A percentile compares a stretch with the other conserved stretches of the same genome.
These are phyloP conservation scores for Atta colombica DNA, from an alignment of 1,140 invertebrate species.

Conservation along the genomic window DNA sequence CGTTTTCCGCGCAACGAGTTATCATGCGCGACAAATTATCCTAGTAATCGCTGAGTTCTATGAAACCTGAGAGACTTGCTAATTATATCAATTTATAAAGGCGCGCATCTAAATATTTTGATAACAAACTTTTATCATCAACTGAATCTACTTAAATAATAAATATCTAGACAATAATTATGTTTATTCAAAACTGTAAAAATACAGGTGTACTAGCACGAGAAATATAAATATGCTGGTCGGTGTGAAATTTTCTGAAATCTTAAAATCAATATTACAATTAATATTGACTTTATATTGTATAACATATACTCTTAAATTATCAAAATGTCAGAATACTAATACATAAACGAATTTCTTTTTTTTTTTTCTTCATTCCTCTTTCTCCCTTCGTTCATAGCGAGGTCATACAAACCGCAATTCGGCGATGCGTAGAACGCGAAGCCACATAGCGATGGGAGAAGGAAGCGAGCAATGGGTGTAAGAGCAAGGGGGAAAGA, in stretches of 20 bases:
- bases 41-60: not conserved
- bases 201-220: not conserved
- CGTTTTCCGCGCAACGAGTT: not conserved
- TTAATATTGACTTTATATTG: conserved; percentile 17
- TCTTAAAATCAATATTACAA: not conserved
- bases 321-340: not conserved
- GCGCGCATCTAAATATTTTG: not conserved
- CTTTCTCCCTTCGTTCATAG: not conserved
- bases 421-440: conserved; percentile 50
- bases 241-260: not conserved
- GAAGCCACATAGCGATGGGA: conserved; percentile 21
- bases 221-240: not conserved
- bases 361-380: not conserved
- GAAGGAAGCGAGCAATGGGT: not conserved
- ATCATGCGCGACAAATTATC: not conserved
- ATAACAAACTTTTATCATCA: not conserved
- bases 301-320: not conserved
- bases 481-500: not conserved
- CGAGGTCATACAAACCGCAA: not conserved
- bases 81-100: not conserved
- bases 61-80: not conserved
- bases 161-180: not conserved
- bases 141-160: not conserved
- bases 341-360: not conserved
- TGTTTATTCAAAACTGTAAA: not conserved